A percentile compares a stretch with the other conserved stretches of the same genome.
phyloP scores from a whole-genome alignment of 2,797 vertebrate genomes.

The Diglossa cyanea region DNA sequence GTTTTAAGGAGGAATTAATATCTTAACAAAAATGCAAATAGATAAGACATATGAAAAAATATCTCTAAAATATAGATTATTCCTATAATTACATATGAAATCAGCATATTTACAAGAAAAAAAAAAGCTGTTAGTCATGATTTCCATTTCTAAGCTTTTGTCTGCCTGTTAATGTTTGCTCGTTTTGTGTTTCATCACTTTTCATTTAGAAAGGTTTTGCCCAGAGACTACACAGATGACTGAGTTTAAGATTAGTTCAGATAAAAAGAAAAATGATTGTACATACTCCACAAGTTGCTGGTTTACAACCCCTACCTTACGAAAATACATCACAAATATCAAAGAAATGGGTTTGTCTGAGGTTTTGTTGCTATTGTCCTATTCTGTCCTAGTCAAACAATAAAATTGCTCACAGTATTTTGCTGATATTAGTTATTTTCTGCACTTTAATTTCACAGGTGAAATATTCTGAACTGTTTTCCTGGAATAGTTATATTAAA shows the following conservation, averaged over 20 bases:
- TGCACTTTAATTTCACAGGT: constrained; percentile 8
- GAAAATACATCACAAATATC: background rate
- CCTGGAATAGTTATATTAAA: background rate
- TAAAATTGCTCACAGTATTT: background rate
- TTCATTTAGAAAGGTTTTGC: background rate
- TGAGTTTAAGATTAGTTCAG: background rate
- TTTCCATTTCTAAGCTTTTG: background rate
- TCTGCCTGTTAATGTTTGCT: background rate
- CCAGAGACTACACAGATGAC: background rate
- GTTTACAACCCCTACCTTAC: background rate
- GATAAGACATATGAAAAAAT: background rate
- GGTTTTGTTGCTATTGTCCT: background rate
- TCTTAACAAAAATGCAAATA: background rate
- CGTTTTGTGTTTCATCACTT: background rate
- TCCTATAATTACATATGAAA: background rate
- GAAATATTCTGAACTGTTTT: background rate
- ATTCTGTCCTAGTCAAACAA: background rate
- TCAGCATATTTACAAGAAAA: background rate
- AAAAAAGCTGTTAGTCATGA: background rate
- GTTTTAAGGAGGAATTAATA: background rate
- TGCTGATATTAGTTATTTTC: background rate
- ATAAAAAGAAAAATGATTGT: background rate
- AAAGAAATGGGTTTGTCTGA: background rate
- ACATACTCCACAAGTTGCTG: background rate
- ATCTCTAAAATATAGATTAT: background rate